Evolutionary conservation across 1,140 invertebrate genomes (phyloP), one percentile per base, ranked within the genome.

Genomic region (Bombus sibiricus): DNA sequence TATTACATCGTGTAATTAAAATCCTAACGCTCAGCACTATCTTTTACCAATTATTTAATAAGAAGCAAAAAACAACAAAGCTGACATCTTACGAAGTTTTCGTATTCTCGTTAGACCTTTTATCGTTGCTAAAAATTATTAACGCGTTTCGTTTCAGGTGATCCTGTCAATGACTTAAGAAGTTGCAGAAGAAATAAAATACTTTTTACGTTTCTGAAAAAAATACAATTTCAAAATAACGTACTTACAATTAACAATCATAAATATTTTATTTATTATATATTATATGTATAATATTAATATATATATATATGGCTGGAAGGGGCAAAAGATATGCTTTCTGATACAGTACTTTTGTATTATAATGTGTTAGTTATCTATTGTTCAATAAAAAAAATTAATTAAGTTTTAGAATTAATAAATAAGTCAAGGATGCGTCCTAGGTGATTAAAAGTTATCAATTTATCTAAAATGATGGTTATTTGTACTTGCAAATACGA

Each of bases 271-370:
- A 62, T 62, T 34, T 34, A 34, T 34, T 34, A 34, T 34, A 34
- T 34, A 34, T 34, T 34, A 34, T 34, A 34, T 34, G 1, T 34
- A 34, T 34, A 34, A n/a, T n/a, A n/a, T n/a, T n/a, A n/a, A 34
- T 34, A 34, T 34, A 34, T 34, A 34, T 34, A 34, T 34, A 34
- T 34, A 34, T 34, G 32, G 32, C 9, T 9, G 25, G 0, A 28
- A 25, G 25, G 0, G 10, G 0, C 25, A 9, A 28, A 2, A n/a
- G 1, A 28, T 4, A 12, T 1, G 57, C 1, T 12, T 28, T 28
- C 9, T 59, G 10, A n/a, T 13, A 1, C 28, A 62, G 59, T 18
- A 5, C 1, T 47, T 47, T 6, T 53, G 18, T 2, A 22, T 1
- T 53, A 53, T 53, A 22, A 53, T 18, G 47, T 22, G 47, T 53